These are phyloP conservation scores for Albula goreensis DNA, from an alignment of 2,113 vertebrate species.

Conservation along the genomic window DNA sequence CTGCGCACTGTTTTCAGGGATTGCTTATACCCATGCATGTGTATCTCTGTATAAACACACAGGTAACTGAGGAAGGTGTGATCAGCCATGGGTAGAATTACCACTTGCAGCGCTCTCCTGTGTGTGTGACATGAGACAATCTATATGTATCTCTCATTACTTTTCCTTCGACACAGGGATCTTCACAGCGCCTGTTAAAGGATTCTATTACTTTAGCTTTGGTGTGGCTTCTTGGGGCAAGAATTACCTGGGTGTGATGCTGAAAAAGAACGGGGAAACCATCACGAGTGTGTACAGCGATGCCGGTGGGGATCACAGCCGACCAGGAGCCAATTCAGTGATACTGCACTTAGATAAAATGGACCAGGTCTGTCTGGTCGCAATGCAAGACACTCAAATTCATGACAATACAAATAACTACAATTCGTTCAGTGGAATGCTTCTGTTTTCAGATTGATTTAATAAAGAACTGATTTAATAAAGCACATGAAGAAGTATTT, in stretches of 20 bases:
- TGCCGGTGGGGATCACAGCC: too few relatives aligned
- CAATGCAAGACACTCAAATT: not conserved
- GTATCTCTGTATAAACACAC: not conserved
- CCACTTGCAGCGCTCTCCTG: not conserved
- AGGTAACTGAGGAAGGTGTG: too few relatives aligned
- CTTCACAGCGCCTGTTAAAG: not conserved
- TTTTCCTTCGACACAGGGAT: not conserved
- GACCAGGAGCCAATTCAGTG: too few relatives aligned
- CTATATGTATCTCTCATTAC: not conserved
- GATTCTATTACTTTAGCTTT: constrained; percentile 14
- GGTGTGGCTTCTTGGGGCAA: not conserved
- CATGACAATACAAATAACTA: not conserved
- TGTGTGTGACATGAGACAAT: not conserved
- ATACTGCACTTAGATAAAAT: not conserved
- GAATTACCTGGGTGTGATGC: not conserved
- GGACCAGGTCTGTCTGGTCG: not conserved
- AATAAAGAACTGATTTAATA: too few relatives aligned
- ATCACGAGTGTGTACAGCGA: too few relatives aligned
- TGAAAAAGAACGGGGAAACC: constrained; percentile 7
- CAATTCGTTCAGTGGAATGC: constrained; percentile 7
- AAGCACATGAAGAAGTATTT: too few relatives aligned
- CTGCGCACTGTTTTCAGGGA: too few relatives aligned
- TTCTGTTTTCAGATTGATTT: not conserved
- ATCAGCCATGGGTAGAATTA: too few relatives aligned
- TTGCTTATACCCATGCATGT: not conserved